phyloP scores from a whole-genome alignment of 2,888 invertebrate species.

The Escarpia spicata region DNA sequence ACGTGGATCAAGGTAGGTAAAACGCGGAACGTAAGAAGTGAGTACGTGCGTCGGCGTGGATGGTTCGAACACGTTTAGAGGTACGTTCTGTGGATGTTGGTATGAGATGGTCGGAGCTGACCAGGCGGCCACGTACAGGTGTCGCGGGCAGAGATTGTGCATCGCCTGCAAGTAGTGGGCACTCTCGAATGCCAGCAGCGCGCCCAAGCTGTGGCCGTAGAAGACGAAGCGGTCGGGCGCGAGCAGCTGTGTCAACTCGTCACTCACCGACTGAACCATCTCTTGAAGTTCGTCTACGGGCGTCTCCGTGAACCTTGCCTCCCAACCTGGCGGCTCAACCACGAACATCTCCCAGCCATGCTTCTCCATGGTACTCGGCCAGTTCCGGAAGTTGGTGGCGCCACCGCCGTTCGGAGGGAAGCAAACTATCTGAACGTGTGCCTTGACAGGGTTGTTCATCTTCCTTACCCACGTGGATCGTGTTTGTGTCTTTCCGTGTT shows the following conservation, averaged over 20 bases:
- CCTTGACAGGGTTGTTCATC: not conserved
- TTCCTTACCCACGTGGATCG: not conserved
- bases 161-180: not conserved
- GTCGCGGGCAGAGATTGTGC: not conserved
- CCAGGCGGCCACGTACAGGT: not conserved
- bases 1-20: not conserved
- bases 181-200: not conserved
- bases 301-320: not conserved
- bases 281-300: not conserved
- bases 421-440: not conserved
- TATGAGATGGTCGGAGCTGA: not conserved
- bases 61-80: not conserved
- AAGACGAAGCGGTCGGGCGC: not conserved
- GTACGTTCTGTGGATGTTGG: not conserved
- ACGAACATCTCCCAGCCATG: not conserved
- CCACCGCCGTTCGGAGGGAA: not conserved
- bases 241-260: not conserved
- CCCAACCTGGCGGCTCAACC: not conserved
- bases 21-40: not conserved
- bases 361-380: not conserved
- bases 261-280: not conserved
- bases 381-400: conserved; percentile 5
- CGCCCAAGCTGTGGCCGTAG: not conserved
- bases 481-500: not conserved
- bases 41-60: not conserved